Conservation (phyloP, 1,140 invertebrate species). For the Lerema accius region DNA sequence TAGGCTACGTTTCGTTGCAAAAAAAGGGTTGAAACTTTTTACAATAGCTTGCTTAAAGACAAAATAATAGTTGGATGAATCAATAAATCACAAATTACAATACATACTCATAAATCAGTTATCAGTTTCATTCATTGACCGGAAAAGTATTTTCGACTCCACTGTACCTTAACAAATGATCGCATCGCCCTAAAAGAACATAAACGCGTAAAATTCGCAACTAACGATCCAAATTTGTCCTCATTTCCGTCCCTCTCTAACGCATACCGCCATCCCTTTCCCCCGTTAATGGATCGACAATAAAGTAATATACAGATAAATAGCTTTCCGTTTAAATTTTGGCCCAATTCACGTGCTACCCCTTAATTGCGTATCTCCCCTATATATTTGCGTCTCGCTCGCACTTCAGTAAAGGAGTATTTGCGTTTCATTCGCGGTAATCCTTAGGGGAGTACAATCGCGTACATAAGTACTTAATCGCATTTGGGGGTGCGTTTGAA, state of each 20-base stretch:
- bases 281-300: constrained; percentile 74
- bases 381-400: constrained; percentile 49
- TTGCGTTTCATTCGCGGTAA: constrained; percentile 44
- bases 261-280: constrained; percentile 52
- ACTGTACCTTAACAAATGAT: background rate
- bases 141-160: background rate
- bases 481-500: constrained; percentile 67
- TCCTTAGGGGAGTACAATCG: constrained; percentile 68
- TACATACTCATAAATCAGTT: no score
- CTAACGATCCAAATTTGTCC: constrained; percentile 75
- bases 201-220: constrained; percentile 61
- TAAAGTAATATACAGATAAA: constrained; percentile 81
- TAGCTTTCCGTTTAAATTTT: constrained; percentile 80
- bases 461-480: constrained; percentile 80
- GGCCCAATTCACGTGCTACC: constrained; percentile 71
- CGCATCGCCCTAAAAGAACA: background rate
- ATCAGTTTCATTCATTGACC: no score
- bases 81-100: no score
- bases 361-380: constrained; percentile 76
- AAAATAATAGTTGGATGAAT: no score
- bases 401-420: constrained; percentile 6
- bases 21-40: no score
- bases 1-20: no score
- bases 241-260: constrained; percentile 54
- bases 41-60: no score